Conservation (phyloP, 2,888 invertebrate genomes). For the Philereme vetulata region DNA sequence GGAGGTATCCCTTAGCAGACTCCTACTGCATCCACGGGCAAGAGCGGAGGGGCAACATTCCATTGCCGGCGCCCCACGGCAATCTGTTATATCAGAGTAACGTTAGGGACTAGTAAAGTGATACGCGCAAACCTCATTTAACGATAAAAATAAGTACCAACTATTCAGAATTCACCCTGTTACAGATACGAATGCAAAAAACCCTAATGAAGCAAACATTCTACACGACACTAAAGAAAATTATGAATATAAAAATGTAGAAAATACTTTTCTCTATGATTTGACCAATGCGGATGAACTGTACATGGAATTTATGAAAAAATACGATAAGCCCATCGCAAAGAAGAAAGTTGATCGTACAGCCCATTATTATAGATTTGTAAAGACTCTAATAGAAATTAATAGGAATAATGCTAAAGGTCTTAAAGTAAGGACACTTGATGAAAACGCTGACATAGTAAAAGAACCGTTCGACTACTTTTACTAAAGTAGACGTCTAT, state of each 20-base stretch:
- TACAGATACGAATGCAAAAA: conserved; percentile 46
- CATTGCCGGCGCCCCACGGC: too few relatives aligned
- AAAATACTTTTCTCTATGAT: conserved; percentile 48
- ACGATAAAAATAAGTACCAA: too few relatives aligned
- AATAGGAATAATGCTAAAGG: conserved; percentile 52
- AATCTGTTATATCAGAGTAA: too few relatives aligned
- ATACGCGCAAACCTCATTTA: too few relatives aligned
- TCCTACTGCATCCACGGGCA: too few relatives aligned
- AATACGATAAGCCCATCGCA: conserved; percentile 42
- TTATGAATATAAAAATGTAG: conserved; percentile 8
- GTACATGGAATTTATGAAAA: conserved; percentile 45
- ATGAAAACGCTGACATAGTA: conserved; percentile 48
- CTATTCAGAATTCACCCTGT: background rate
- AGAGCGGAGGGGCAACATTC: too few relatives aligned
- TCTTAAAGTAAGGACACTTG: conserved; percentile 33
- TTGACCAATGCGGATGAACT: conserved; percentile 50
- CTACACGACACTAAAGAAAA: conserved; percentile 17
- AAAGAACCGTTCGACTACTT: background rate
- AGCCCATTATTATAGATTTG: conserved; percentile 56
- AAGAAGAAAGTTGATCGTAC: conserved; percentile 39
- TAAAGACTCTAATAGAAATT: conserved; percentile 57
- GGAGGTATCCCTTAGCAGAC: too few relatives aligned
- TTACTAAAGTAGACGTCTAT: too few relatives aligned
- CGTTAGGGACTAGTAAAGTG: too few relatives aligned
- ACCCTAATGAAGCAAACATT: conserved; percentile 22